phyloP scores from a whole-genome alignment of 2,113 vertebrate genomes.

The Probosciger aterrimus region DNA sequence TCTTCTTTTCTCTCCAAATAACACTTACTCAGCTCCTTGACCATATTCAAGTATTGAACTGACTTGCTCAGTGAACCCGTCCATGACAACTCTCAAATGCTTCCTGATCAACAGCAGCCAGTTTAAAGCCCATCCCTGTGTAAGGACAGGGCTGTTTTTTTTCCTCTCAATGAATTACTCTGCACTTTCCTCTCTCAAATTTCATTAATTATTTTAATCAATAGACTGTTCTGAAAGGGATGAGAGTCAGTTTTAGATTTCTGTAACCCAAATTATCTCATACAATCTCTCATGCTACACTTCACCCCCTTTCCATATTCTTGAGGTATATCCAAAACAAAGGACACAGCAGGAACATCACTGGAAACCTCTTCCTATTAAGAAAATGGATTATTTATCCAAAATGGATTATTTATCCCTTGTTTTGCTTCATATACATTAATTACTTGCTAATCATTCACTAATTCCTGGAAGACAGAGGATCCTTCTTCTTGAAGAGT shows the following conservation, averaged over 20 bases:
- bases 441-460: background rate
- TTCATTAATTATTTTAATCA: background rate
- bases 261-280: background rate
- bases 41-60: background rate
- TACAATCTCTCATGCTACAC: background rate
- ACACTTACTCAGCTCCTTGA: background rate
- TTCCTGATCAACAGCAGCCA: background rate
- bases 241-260: background rate
- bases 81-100: background rate
- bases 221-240: background rate
- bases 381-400: background rate
- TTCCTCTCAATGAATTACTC: rapidly evolving
- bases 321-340: background rate
- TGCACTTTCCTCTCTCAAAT: background rate
- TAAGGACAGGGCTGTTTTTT: background rate
- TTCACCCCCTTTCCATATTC: background rate
- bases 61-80: background rate
- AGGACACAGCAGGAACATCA: background rate
- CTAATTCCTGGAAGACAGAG: background rate
- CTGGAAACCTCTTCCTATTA: background rate
- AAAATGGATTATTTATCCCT: background rate
- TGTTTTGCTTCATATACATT: background rate
- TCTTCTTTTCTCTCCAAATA: background rate
- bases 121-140: background rate
- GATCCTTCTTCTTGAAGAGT: background rate